These are phyloP conservation scores for Pachypanchax playfairii DNA, from an alignment of 2,113 vertebrate genomes.

Conservation along the genomic window DNA sequence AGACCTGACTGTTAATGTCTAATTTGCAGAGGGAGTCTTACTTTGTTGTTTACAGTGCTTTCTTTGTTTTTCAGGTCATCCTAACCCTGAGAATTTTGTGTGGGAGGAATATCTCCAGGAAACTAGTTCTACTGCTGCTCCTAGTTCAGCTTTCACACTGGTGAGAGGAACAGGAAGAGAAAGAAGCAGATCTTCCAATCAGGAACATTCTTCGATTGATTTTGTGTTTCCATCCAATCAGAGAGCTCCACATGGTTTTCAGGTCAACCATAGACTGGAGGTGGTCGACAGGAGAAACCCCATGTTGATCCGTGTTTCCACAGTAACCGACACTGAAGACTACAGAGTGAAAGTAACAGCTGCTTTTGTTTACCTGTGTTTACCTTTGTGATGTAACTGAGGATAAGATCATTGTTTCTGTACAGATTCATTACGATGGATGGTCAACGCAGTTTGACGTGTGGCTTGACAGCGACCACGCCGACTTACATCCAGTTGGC, in stretches of 20 bases:
- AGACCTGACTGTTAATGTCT: background rate
- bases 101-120: constrained; percentile 89
- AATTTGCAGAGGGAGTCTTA: background rate
- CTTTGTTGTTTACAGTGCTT: background rate
- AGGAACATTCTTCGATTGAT: background rate
- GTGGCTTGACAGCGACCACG: constrained; percentile 78
- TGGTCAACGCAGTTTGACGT: constrained; percentile 79
- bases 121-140: constrained; percentile 79
- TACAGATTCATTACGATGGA: constrained; percentile 79
- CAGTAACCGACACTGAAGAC: constrained; percentile 80
- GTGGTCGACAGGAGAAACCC: constrained; percentile 85
- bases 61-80: constrained; percentile 72
- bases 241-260: constrained; percentile 84
- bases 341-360: constrained; percentile 79
- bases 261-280: constrained; percentile 83
- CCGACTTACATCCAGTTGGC: constrained; percentile 79
- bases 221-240: constrained; percentile 61
- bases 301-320: constrained; percentile 85
- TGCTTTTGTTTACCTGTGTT: background rate
- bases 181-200: background rate
- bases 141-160: constrained; percentile 82
- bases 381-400: background rate
- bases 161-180: constrained; percentile 62
- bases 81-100: constrained; percentile 81
- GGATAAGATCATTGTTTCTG: constrained; percentile 6